Evolutionary conservation across 2,888 invertebrate species (phyloP).

Genomic region (Ypsolopha scabrella): DNA sequence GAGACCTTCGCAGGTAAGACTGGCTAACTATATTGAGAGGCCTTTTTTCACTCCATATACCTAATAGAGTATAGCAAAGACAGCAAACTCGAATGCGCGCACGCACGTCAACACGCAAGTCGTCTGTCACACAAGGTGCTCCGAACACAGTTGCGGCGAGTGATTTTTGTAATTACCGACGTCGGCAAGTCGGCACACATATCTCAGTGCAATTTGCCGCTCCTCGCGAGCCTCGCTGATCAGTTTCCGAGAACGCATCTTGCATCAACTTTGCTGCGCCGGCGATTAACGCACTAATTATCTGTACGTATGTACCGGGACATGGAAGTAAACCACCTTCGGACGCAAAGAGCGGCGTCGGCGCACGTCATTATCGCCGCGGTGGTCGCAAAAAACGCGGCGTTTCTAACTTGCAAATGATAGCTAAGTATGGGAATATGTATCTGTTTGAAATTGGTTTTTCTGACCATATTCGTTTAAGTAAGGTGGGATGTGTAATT

Average conservation of each 20-base stretch:
- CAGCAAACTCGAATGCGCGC: background rate
- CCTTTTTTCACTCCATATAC: too few relatives aligned
- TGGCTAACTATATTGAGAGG: too few relatives aligned
- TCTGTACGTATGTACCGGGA: constrained; percentile 11
- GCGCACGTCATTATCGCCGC: background rate
- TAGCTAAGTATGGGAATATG: too few relatives aligned
- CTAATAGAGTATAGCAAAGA: too few relatives aligned
- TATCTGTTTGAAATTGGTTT: too few relatives aligned
- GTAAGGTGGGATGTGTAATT: too few relatives aligned
- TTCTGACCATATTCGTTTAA: too few relatives aligned
- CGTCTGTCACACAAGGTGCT: constrained; percentile 28
- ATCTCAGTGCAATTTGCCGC: constrained; percentile 65
- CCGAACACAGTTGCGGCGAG: constrained; percentile 21
- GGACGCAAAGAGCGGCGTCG: background rate
- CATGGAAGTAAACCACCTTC: background rate
- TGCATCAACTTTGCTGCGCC: background rate
- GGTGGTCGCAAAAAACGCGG: background rate
- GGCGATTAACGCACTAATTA: constrained; percentile 62
- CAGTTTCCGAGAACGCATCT: constrained; percentile 46
- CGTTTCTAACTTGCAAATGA: too few relatives aligned
- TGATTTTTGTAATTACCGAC: constrained; percentile 66
- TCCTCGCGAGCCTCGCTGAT: constrained; percentile 50
- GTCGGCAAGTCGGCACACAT: constrained; percentile 44
- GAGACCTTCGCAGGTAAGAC: too few relatives aligned
- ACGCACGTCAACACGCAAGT: background rate